Base-by-base conservation (phyloP, 2,888 invertebrate genomes). In the Serripes groenlandicus region DNA sequence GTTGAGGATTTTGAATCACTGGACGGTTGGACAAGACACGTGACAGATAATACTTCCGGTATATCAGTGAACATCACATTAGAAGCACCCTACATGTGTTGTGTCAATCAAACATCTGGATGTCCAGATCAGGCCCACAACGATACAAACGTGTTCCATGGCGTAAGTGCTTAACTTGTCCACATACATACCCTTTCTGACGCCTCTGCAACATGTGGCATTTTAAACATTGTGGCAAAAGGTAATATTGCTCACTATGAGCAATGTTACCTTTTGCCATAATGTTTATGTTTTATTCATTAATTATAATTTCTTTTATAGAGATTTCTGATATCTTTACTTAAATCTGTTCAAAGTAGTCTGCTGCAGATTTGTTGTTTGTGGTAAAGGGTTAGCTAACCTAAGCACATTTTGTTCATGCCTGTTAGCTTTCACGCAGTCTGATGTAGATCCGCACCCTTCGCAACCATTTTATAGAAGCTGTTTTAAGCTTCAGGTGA, bases 1-100 rank as follows among this genome's bases (percentile, higher is more conserved):
- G 42, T 42, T 3, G 42, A 28, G 1, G 66, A 66, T 21, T 66
- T 66, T 28, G 23, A 3, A n/a, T 34, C 21, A 9, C 34, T 66
- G 35, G 21, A n/a, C n/a, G 66, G 66, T 18, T 66, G 66, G 66
- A 37, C n/a, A n/a, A 37, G 21, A 26, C 26, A 42, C n/a, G 30
- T 32, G 30, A 32, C 62, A 18, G 15, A 21, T 4, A 62, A 62
- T 11, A 32, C 1, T 30, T n/a, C 42, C 37, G 37, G 3, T 66
- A 21, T 28, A 28, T 5, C 42, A 11, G 11, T 35, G 5, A 42
- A 35, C 11, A 66, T 32, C 11, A 35, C 42, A 21, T 58, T 54
- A 3, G 35, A 32, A 2, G 70, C 70, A 1, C 69, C 62, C 0
- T 52, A 49, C 34, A 52, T 54, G 23, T 76, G 70, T n/a, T 60